These are phyloP conservation scores for Acomys russatus DNA, from an alignment of 2,797 vertebrate species.

Conservation along the genomic window DNA sequence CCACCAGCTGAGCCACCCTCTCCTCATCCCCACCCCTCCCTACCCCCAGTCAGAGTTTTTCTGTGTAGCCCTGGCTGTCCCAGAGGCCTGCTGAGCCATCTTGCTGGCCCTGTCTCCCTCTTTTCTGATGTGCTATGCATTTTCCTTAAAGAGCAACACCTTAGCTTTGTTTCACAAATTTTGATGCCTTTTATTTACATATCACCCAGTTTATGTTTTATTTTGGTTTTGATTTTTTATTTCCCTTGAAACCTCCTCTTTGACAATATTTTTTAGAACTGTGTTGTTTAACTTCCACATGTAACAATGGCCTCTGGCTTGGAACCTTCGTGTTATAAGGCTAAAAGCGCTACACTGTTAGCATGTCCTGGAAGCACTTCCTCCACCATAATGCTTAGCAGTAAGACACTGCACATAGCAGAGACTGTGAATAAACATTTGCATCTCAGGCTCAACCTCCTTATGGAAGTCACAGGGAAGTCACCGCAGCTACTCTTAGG, in stretches of 20 bases:
- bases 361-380: background rate
- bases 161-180: background rate
- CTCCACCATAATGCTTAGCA: background rate
- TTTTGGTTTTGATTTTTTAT: background rate
- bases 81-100: background rate
- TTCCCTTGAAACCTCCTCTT: background rate
- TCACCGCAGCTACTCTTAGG: background rate
- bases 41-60: too few relatives aligned
- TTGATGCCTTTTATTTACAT: background rate
- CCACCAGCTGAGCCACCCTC: too few relatives aligned
- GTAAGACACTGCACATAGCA: background rate
- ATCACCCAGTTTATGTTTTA: background rate
- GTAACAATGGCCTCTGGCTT: background rate
- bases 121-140: background rate
- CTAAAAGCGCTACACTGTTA: background rate
- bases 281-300: background rate
- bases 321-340: background rate
- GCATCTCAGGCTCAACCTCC: background rate
- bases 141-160: too few relatives aligned
- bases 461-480: background rate
- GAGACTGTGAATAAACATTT: background rate
- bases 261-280: background rate
- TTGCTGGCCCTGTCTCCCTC: background rate
- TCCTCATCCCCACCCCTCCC: too few relatives aligned
- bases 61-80: too few relatives aligned